Conservation (phyloP, 2,113 vertebrate species). For the Neotoma lepida region DNA sequence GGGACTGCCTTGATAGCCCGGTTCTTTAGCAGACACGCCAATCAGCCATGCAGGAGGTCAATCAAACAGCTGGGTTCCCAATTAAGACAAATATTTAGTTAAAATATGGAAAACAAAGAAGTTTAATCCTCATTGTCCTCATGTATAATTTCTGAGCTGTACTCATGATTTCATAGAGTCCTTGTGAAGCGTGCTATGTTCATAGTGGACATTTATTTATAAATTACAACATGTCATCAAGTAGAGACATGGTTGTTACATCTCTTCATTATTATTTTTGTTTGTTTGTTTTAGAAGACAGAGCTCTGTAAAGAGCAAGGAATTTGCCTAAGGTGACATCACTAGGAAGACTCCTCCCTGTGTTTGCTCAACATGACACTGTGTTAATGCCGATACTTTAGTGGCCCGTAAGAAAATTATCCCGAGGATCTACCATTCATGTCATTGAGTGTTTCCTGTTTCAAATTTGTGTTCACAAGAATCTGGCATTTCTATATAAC, state of each 20-base stretch:
- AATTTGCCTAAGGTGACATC: not conserved
- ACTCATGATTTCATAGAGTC: not conserved
- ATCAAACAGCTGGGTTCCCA: not conserved
- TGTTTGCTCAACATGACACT: not conserved
- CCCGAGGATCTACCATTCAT: not conserved
- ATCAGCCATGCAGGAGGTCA: not conserved
- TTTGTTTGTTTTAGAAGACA: not conserved
- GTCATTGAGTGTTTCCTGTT: not conserved
- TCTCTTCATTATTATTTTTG: not conserved
- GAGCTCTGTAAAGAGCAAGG: not conserved
- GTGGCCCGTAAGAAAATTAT: not conserved
- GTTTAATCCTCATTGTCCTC: not conserved
- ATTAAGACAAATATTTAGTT: not conserved
- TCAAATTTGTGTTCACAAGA: not conserved
- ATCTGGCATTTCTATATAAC: not conserved
- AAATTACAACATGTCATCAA: not conserved
- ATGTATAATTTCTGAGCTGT: not conserved
- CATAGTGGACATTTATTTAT: not conserved
- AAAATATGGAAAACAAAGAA: not conserved
- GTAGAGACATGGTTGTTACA: too few relatives aligned
- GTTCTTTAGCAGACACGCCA: not conserved
- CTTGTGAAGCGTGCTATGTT: not conserved
- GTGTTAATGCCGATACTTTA: not conserved
- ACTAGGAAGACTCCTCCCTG: not conserved
- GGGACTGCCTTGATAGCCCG: not conserved